phyloP scores from a whole-genome alignment of 2,113 vertebrate species.

The Aspidoscelis tigris region DNA sequence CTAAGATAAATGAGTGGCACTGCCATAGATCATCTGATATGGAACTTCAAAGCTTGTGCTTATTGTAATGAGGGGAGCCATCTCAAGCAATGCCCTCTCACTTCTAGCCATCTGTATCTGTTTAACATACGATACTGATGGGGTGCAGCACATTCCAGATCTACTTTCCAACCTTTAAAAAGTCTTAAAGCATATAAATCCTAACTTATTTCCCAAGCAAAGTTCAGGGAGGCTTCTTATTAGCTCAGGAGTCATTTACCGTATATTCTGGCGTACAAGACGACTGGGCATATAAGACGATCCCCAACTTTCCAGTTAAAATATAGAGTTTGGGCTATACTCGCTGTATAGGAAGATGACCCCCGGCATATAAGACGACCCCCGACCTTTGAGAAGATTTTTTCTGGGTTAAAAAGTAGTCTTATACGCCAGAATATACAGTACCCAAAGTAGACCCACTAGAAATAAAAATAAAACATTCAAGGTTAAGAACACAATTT shows the following conservation, averaged over 20 bases:
- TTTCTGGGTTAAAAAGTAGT: too few relatives aligned
- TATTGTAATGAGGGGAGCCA: conserved; percentile 18
- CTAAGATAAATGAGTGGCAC: neutral
- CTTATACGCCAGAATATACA: too few relatives aligned
- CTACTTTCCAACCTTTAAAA: conserved; percentile 48
- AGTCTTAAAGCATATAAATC: conserved; percentile 26
- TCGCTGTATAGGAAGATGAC: too few relatives aligned
- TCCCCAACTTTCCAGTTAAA: too few relatives aligned
- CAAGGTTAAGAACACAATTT: neutral
- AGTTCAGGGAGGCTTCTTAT: neutral
- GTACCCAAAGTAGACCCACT: neutral
- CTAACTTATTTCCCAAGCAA: neutral
- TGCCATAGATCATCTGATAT: conserved; percentile 48
- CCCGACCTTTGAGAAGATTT: too few relatives aligned
- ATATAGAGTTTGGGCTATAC: too few relatives aligned
- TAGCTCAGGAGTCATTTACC: neutral
- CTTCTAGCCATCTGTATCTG: conserved; percentile 59
- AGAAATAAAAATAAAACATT: neutral
- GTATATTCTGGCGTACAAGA: too few relatives aligned
- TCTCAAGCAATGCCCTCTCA: conserved; percentile 44
- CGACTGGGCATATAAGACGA: too few relatives aligned
- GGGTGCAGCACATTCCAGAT: conserved; percentile 11
- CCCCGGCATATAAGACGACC: too few relatives aligned
- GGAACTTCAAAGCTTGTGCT: conserved; percentile 22
- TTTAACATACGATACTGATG: conserved; percentile 37